phyloP scores from a whole-genome alignment of 2,113 vertebrate species.

The Nibea coibor region DNA sequence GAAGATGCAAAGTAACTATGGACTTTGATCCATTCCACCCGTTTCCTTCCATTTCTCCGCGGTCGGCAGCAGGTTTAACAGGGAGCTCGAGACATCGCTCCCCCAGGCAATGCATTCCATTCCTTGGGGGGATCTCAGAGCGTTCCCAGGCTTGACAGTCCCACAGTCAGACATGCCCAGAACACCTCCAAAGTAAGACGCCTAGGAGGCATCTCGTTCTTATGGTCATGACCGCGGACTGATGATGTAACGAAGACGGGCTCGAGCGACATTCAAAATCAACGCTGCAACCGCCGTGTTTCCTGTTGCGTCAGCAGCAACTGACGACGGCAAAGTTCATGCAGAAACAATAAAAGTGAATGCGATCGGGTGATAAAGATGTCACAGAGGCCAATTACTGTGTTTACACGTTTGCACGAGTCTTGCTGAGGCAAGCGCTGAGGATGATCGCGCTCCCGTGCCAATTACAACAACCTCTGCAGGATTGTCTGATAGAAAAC shows the following conservation, averaged over 20 bases:
- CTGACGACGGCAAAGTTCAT: conserved; percentile 29
- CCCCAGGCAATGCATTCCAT: too few species aligned
- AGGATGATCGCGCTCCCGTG: not conserved
- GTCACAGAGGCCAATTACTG: not conserved
- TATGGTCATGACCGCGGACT: too few species aligned
- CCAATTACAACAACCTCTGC: not conserved
- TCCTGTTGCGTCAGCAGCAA: not conserved
- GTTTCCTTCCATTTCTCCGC: too few species aligned
- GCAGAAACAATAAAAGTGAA: conserved; percentile 19
- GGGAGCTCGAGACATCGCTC: too few species aligned
- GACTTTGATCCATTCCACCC: too few species aligned
- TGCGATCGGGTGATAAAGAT: not conserved
- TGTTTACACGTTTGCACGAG: not conserved
- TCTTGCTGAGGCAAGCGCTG: not conserved
- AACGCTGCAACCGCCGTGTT: not conserved
- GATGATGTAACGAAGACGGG: too few species aligned
- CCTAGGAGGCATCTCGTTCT: too few species aligned
- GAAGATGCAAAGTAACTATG: not conserved
- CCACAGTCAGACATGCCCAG: too few species aligned
- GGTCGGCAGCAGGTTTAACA: too few species aligned
- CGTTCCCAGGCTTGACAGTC: too few species aligned
- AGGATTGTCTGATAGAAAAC: not conserved
- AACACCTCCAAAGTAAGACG: too few species aligned
- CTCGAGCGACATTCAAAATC: not conserved
- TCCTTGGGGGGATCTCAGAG: too few species aligned